A percentile compares a stretch with the other conserved stretches of the same genome.
These are phyloP conservation scores for Acrocephalus arundinaceus DNA, from an alignment of 2,113 vertebrate species.

Conservation along the genomic window DNA sequence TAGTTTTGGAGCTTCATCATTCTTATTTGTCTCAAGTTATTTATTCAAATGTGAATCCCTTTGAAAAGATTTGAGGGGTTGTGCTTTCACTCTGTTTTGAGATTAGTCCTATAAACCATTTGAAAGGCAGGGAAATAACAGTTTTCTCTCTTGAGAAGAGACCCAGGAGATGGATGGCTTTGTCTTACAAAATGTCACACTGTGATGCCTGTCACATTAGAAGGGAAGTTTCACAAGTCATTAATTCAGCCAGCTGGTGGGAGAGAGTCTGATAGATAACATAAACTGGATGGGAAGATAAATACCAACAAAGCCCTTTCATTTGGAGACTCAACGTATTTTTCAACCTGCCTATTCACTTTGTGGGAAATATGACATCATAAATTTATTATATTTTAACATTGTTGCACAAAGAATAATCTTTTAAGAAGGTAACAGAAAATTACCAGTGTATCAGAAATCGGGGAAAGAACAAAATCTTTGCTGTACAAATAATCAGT, in stretches of 20 bases:
- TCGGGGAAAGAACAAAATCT: not conserved
- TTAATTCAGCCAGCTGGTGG: constrained; percentile 46
- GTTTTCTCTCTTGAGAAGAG: not conserved
- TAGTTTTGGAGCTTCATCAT: accelerated
- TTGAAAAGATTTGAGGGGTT: not conserved
- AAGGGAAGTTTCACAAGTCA: constrained; percentile 21
- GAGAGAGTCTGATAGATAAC: not conserved
- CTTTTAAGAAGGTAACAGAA: not conserved
- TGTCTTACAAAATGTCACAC: not conserved
- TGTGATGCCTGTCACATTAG: not conserved
- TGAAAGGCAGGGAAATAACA: not conserved
- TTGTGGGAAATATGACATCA: not conserved
- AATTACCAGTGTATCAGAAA: not conserved
- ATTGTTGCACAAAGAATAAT: not conserved
- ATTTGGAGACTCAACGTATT: not conserved
- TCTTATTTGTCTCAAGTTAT: not conserved
- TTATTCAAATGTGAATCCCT: not conserved
- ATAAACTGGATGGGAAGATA: not conserved
- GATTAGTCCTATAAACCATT: not conserved
- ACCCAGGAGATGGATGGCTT: not conserved
- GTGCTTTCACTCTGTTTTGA: not conserved
- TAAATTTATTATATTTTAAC: not conserved
- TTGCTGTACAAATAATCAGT: not conserved
- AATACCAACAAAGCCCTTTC: not conserved
- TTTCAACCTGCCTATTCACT: not conserved